Conservation (phyloP, 2,888 invertebrate genomes). For the Dolichomitus sp. region DNA sequence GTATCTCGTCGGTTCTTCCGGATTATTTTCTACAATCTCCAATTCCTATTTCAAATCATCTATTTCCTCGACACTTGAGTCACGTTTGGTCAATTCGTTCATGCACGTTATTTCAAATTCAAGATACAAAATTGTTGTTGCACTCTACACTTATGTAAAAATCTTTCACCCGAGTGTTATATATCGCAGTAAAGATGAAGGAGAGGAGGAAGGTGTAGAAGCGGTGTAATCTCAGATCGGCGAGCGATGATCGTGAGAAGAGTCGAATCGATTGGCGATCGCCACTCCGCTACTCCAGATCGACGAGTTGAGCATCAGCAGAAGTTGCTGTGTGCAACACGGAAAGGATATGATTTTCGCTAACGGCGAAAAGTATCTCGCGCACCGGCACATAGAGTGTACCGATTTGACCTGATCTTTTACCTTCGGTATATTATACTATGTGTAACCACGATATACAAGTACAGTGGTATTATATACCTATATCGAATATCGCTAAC, state of each 20-base stretch:
- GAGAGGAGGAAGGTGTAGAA: slow-evolving; percentile 24
- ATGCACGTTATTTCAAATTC: slow-evolving; percentile 8
- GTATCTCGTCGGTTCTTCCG: neutral
- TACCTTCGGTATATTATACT: slow-evolving; percentile 34
- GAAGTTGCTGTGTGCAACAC: slow-evolving; percentile 17
- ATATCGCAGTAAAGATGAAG: slow-evolving; percentile 34
- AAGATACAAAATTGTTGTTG: slow-evolving; percentile 7
- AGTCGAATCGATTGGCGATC: slow-evolving; percentile 47
- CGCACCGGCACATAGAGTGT: slow-evolving; percentile 26
- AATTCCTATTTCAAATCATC: neutral
- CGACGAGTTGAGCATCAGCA: slow-evolving; percentile 25
- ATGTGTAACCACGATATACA: slow-evolving; percentile 40
- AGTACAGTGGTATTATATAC: slow-evolving; percentile 32
- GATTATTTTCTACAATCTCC: neutral
- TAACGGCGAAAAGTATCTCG: slow-evolving; percentile 36
- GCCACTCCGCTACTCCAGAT: slow-evolving; percentile 60
- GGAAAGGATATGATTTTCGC: slow-evolving; percentile 39
- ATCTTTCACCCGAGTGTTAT: slow-evolving; percentile 46
- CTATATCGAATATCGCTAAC: slow-evolving; percentile 80
- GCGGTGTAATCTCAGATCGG: slow-evolving; percentile 28
- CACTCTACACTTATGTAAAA: slow-evolving; percentile 17
- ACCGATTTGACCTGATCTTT: slow-evolving; percentile 43
- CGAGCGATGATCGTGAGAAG: slow-evolving; percentile 64
- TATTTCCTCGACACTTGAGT: slow-evolving; percentile 1
- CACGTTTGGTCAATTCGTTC: neutral